Evolutionary conservation across 1,140 invertebrate genomes (phyloP), one percentile per base, ranked within the genome.

Genomic region (Drosophila repletoides): DNA sequence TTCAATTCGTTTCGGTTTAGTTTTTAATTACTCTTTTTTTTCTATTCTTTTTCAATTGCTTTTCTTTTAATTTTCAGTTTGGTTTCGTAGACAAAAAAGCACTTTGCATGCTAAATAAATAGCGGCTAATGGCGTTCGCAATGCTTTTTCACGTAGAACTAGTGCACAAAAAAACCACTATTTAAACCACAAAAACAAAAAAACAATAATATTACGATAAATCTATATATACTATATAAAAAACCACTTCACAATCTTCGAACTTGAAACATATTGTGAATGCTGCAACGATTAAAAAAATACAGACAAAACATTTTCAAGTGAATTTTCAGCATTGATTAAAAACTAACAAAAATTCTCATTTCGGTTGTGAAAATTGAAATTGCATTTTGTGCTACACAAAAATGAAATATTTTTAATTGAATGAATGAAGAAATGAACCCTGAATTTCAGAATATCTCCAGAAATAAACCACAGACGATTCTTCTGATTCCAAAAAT

Each of bases 41-140:
- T 53, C 28, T 38, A 17, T 31, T 34, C 12, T 45, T 53, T 43
- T 59, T 28, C 15, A 46, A 56, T 60, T 28, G 76, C 68, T 49
- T 59, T 69, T 29, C 31, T 67, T 55, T 40, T 60, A 17, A n/a
- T n/a, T n/a, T n/a, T n/a, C n/a, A n/a, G n/a, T n/a, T n/a, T n/a
- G n/a, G n/a, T n/a, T n/a, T n/a, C n/a, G n/a, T 67, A 61, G 69
- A 33, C 29, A 22, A 43, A 67, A 67, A 61, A 76, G 77, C 77
- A 81, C 77, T 81, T 73, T 83, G 77, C 77, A 81, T 81, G 77
- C 55, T 49, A 56, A 68, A 63, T 63, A 55, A 55, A 46, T 69
- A 64, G 48, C 28, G 43, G 66, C 66, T 69, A 56, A 56, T 68
- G 49, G 48, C 58, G 59, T 63, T 68, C 48, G 41, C 65, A 55